Base-by-base conservation (phyloP, 2,113 vertebrate genomes). In the Barbus barbus region DNA sequence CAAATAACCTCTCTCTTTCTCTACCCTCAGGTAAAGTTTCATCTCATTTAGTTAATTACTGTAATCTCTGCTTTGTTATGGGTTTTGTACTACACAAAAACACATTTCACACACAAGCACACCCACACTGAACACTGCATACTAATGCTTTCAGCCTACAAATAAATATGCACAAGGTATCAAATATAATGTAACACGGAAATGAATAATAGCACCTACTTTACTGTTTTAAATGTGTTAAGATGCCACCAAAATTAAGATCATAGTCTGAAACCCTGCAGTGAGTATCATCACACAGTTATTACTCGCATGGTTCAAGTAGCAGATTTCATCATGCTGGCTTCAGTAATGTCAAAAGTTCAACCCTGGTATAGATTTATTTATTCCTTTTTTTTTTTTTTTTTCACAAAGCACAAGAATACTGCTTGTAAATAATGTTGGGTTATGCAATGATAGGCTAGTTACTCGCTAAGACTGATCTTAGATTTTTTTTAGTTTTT, bases 21-120 rank as follows among this genome's bases (percentile, higher is more conserved):
- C 67, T 33, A 73, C 85, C 83, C 63, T 65, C 63, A 78, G 83
- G 85, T 81, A 53, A 61, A 61, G 41, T 78, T 76, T 60, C 22
- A 83, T 71, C 81, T 89, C 41, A 56, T 87, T 85, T 83, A 87
- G 79, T 89, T 81, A 87, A 89, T 85, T 85, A 83, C 76, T 73
- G 81, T 87, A 77, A 85, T 85, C 81, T 78, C 46, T 83, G 63
- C 72, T 74, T 87, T 85, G 51, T 83, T 81, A 81, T 63, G 63
- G 41, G 46, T 33, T 75, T 65, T 28, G 75, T 22, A 56, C 84
- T 67, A 53, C 80, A 74, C 77, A 44, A 48, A 77, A 81, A 58
- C 76, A 53, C n/a, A 75, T 26, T 72, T 77, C 79, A 71, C 28
- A 72, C 48, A 33, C 69, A 75, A 46, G 20, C 72, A 82, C 41